Evolutionary conservation across 2,888 invertebrate genomes (phyloP).

Genomic region (Mechanitis messenoides): DNA sequence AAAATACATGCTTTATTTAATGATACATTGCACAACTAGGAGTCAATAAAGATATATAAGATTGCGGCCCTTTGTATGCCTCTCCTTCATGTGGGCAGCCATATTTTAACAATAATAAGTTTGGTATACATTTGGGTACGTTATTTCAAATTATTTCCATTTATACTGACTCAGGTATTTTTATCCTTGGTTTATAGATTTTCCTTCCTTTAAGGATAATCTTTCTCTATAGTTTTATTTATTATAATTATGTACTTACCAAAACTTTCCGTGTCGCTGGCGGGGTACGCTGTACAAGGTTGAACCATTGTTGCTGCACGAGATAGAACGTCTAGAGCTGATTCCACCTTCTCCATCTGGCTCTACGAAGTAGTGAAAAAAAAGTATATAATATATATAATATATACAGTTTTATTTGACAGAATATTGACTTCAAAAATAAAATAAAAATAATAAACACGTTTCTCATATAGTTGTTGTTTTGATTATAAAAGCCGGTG

Average conservation of each 20-base stretch:
- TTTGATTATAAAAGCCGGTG: slow-evolving; percentile 10
- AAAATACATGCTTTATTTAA: too few relatives aligned
- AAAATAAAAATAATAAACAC: background rate
- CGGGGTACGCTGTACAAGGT: slow-evolving; percentile 77
- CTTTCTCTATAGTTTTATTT: background rate
- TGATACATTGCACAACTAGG: slow-evolving; percentile 8
- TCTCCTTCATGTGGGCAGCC: slow-evolving; percentile 12
- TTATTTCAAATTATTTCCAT: too few relatives aligned
- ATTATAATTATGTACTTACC: slow-evolving; percentile 58
- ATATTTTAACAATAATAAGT: slow-evolving; percentile 10
- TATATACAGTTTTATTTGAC: background rate
- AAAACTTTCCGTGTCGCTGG: slow-evolving; percentile 70
- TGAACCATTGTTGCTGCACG: slow-evolving; percentile 93
- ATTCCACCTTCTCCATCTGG: slow-evolving; percentile 84
- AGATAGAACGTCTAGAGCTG: slow-evolving; percentile 90
- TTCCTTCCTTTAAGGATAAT: background rate
- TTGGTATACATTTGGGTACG: too few relatives aligned
- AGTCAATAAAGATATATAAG: slow-evolving; percentile 5
- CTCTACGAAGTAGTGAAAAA: slow-evolving; percentile 3
- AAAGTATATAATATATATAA: background rate
- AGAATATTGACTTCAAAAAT: background rate
- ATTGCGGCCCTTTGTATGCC: slow-evolving; percentile 18
- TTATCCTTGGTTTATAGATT: too few relatives aligned
- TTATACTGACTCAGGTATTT: too few relatives aligned
- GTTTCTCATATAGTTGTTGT: background rate